These are phyloP conservation scores for Cheumatopsyche charites DNA, from an alignment of 1,140 invertebrate genomes.

Conservation along the genomic window DNA sequence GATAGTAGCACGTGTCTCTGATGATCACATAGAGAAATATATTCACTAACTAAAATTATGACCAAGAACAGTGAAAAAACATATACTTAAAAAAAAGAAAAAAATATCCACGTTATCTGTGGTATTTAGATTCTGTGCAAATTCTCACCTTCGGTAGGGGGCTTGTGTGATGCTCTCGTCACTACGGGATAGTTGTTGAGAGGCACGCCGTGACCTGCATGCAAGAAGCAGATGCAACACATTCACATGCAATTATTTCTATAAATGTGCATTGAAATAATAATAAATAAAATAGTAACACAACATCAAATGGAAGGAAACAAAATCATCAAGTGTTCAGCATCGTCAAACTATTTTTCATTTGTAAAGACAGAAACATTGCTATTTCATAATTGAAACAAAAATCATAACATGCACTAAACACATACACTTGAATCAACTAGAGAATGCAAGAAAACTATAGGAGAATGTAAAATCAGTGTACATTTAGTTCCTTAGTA, in stretches of 20 bases:
- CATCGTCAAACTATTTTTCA: constrained; percentile 1
- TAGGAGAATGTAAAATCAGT: too few species aligned
- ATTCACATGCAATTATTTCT: constrained; percentile 41
- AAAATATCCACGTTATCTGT: neutral
- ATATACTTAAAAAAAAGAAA: too few species aligned
- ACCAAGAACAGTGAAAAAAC: too few species aligned
- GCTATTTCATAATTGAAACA: too few species aligned
- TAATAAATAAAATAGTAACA: constrained; percentile 24
- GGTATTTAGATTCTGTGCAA: neutral
- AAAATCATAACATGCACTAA: too few species aligned
- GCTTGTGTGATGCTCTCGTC: constrained; percentile 65
- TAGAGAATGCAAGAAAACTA: too few species aligned
- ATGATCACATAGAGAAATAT: too few species aligned
- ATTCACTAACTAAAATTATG: too few species aligned
- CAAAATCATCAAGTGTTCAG: neutral
- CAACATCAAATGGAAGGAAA: constrained; percentile 1
- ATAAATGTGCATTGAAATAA: constrained; percentile 32
- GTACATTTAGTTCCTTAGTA: too few species aligned
- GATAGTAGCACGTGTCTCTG: too few species aligned
- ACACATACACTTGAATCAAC: too few species aligned
- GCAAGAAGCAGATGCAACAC: constrained; percentile 46
- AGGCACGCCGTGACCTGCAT: constrained; percentile 76
- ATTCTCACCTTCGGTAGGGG: constrained; percentile 37
- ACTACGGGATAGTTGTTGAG: constrained; percentile 74
- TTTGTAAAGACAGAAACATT: neutral